Conservation (phyloP, 1,140 invertebrate species). For the Coenobita brevimanus region DNA sequence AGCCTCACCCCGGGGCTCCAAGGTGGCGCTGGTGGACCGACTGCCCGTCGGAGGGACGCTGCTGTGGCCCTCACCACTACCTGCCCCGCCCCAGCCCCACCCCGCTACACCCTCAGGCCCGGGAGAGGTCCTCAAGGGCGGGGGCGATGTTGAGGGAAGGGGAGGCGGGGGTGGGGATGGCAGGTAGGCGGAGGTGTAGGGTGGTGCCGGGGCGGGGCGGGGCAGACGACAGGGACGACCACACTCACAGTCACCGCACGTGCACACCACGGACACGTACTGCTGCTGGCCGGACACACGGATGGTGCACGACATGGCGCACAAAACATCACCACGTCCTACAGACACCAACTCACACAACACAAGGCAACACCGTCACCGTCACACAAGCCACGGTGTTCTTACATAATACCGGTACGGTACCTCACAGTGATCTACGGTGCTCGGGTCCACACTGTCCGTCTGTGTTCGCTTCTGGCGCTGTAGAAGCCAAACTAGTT, state of each 20-base stretch:
- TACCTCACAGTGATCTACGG: too few species aligned
- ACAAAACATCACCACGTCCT: too few species aligned
- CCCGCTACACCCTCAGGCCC: not conserved
- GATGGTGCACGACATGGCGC: constrained; percentile 41
- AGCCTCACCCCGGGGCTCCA: constrained; percentile 3
- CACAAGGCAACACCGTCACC: too few species aligned
- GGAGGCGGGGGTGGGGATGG: not conserved
- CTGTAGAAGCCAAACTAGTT: too few species aligned
- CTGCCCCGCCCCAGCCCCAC: not conserved
- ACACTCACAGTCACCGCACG: constrained; percentile 27
- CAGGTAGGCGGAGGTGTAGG: not conserved
- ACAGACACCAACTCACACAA: too few species aligned
- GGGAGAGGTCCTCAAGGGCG: not conserved
- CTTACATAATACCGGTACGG: too few species aligned
- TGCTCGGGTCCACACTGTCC: too few species aligned
- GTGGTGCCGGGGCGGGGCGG: not conserved
- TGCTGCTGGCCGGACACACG: constrained; percentile 37
- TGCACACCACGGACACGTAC: constrained; percentile 45
- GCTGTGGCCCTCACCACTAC: not conserved
- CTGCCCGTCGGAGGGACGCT: not conserved
- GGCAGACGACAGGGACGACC: constrained; percentile 24
- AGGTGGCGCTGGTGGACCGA: not conserved
- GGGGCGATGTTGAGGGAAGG: not conserved
- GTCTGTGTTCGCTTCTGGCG: too few species aligned
- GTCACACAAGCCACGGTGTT: too few species aligned